Evolutionary conservation across 2,888 invertebrate genomes (phyloP).

Genomic region (Cheilosia urbana): DNA sequence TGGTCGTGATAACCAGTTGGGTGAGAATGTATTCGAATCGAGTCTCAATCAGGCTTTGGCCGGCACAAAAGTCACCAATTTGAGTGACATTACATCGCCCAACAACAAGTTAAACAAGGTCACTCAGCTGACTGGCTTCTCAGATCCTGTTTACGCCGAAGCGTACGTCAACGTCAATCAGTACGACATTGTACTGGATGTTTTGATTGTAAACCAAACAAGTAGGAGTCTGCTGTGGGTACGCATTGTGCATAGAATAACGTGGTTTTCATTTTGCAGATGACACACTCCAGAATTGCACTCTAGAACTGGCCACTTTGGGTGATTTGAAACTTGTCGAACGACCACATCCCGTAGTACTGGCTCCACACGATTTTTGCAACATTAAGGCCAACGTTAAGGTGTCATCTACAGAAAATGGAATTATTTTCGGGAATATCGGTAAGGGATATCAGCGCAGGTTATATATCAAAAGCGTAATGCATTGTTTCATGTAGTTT

Average conservation of each 20-base stretch:
- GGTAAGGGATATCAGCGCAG: constrained; percentile 85
- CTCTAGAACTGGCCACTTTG: constrained; percentile 97
- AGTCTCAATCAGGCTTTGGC: constrained; percentile 95
- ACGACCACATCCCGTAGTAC: constrained; percentile 96
- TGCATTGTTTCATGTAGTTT: constrained; percentile 86
- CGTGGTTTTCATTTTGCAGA: constrained; percentile 81
- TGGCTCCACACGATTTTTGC: constrained; percentile 98
- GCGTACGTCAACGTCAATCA: constrained; percentile 99
- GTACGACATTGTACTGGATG: constrained; percentile 99
- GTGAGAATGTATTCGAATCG: constrained; percentile 94
- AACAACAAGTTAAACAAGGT: constrained; percentile 89
- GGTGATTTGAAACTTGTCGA: constrained; percentile 99
- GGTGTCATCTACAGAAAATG: constrained; percentile 99
- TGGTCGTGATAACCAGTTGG: constrained; percentile 86
- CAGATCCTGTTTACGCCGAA: constrained; percentile 99
- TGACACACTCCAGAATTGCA: constrained; percentile 99
- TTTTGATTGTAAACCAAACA: constrained; percentile 99
- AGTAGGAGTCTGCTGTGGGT: constrained; percentile 83
- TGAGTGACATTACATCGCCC: constrained; percentile 85
- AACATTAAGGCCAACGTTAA: constrained; percentile 99
- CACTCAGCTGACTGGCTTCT: constrained; percentile 98
- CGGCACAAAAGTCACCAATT: constrained; percentile 84
- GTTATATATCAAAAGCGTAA: neutral
- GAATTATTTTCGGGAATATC: constrained; percentile 99
- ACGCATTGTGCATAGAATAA: neutral